Conservation (phyloP, 2,888 invertebrate genomes). For the Ommatoiulus sabulosus region DNA sequence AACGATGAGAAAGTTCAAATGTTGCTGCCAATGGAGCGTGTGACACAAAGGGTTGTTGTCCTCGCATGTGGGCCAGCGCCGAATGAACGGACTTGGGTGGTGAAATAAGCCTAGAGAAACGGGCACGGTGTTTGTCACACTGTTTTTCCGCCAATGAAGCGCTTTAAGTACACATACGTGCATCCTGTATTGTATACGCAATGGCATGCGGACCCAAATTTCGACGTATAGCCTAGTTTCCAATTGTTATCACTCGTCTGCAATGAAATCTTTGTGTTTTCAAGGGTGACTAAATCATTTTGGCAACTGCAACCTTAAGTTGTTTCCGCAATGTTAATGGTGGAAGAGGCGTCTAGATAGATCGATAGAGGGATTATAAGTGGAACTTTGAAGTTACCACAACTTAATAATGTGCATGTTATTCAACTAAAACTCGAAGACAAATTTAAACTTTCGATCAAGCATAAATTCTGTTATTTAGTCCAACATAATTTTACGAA, state of each 20-base stretch:
- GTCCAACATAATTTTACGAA: no score
- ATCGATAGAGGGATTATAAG: no score
- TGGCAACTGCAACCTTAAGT: background rate
- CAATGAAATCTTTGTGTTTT: background rate
- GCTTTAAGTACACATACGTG: background rate
- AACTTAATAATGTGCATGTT: no score
- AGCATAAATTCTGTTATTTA: no score
- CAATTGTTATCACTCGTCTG: background rate
- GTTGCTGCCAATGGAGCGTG: slow-evolving; percentile 23
- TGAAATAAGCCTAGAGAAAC: background rate
- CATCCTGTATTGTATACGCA: background rate
- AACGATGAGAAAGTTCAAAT: slow-evolving; percentile 5
- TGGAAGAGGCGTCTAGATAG: no score
- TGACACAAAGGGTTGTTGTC: slow-evolving; percentile 43
- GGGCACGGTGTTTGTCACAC: background rate
- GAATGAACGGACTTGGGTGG: background rate
- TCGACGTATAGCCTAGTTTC: background rate
- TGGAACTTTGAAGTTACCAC: no score
- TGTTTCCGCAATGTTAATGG: no score
- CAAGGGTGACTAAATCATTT: background rate
- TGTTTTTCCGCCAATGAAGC: background rate
- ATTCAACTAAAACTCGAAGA: no score
- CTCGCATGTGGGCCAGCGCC: slow-evolving; percentile 5
- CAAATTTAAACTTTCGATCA: no score
- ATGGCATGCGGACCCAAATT: background rate